Evolutionary conservation across 1,140 invertebrate species (phyloP), one percentile per base, ranked within the genome.

Genomic region (Drosophila azteca): DNA sequence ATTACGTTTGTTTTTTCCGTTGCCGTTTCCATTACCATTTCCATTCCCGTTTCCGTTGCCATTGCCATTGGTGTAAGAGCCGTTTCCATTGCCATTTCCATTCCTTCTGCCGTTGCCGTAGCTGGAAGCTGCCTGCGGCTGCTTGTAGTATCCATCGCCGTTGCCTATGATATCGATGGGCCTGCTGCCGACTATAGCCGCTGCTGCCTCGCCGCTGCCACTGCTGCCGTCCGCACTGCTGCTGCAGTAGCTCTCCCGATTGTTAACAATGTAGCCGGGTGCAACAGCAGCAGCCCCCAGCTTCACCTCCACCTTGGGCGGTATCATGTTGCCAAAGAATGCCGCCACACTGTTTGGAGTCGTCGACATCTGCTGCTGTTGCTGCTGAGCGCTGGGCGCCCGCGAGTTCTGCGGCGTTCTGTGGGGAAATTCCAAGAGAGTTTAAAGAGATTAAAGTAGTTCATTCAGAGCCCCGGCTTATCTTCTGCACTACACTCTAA

Each of bases 311-410:
- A 92, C 90, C 45, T 90, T 91, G 17, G 81, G 22, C 41, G 91
- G 91, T 44, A 92, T 90, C 73, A 92, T 70, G 44, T 91, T 91
- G 31, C 91, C 90, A 78, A 92, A 92, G 44, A 91, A 91, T 24
- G 87, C 79, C 20, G 82, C 80, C 8, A 91, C 90, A 62, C 75
- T 91, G 35, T 67, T 77, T 1, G 87, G 82, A 6, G 83, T 85
- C n/a, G 78, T 76, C 8, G 88, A 68, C 57, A 67, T 46, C 46
- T 71, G 66, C 44, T 63, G 44, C 20, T 60, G 66, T n/a, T 58
- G 64, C 45, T 70, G 75, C 43, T 83, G 71, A 1, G 66, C 79
- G 58, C 76, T 83, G 15, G 83, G 35, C 15, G 79, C 67, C 22
- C 83, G 71, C 0, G 82, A 83, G 39, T 50, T 73, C 11, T 87